Conservation (phyloP, 2,888 invertebrate species). For the Halictus quadricinctus region DNA sequence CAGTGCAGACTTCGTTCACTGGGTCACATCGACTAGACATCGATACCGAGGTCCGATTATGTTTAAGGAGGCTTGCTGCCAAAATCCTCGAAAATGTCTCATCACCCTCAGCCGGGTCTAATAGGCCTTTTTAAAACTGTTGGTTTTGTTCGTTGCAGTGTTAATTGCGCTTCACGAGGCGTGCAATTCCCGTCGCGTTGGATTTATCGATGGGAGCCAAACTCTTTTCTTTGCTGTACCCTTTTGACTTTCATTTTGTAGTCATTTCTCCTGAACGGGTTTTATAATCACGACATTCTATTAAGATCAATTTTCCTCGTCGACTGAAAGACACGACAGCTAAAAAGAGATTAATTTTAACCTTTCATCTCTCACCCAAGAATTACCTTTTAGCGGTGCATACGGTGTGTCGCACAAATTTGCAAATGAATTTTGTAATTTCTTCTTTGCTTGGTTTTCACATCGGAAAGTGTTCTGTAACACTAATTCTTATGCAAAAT, state of each 20-base stretch:
- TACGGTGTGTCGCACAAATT: too few relatives aligned
- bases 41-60: slow-evolving; percentile 27
- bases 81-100: slow-evolving; percentile 37
- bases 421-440: background rate
- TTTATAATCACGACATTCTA: background rate
- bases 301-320: background rate
- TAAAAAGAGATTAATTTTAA: background rate
- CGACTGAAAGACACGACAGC: background rate
- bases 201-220: slow-evolving; percentile 52
- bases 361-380: background rate
- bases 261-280: background rate
- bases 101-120: slow-evolving; percentile 33
- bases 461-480: background rate
- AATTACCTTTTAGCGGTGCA: background rate
- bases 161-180: slow-evolving; percentile 44
- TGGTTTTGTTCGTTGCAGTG: slow-evolving; percentile 43
- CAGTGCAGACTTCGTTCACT: slow-evolving; percentile 8
- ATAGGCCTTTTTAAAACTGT: slow-evolving; percentile 49
- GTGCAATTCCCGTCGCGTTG: slow-evolving; percentile 53
- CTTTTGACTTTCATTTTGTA: background rate
- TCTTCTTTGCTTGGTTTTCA: background rate
- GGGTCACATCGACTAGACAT: slow-evolving; percentile 25
- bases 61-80: slow-evolving; percentile 34
- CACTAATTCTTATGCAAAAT: too few relatives aligned
- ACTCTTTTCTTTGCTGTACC: background rate